Evolutionary conservation across 2,888 invertebrate species (phyloP), one percentile per base, ranked within the genome.

Genomic region (Latrodectus elegans): DNA sequence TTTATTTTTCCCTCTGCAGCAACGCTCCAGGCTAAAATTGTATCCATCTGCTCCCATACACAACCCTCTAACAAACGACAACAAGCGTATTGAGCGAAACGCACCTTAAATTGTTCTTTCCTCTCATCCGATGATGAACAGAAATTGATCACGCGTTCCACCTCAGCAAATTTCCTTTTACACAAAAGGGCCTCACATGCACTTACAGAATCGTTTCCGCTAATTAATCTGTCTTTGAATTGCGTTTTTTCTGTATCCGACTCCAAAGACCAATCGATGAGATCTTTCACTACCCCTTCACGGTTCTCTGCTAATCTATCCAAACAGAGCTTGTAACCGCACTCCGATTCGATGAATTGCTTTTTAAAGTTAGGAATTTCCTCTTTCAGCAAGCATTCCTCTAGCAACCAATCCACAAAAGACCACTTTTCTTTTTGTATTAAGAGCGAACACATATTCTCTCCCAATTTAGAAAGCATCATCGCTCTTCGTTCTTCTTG

Each of bases 341-440:
- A 14, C 17, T 15, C 0, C 6, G 67, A 67, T 4, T 4, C 3
- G 17, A 67, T 17, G 4, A 67, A 67, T n/a, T n/a, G 67, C 22
- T 17, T 3, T 17, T 67, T 67, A 17, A 67, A 67, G n/a, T 22
- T 15, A 67, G 17, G 14, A 67, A 67, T 67, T 67, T 67, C 17
- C 15, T 67, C 67, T n/a, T 17, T 17, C 67, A 22, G n/a, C 17
- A 67, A 10, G 17, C 67, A 67, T 67, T 67, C 67, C 67, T 67
- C 17, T 22, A 67, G 67, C 15, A 67, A n/a, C 67, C 67, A 67
- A n/a, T n/a, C 22, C n/a, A n/a, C 11, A 67, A 67, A 67, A 14
- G 67, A 67, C 67, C 67, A 67, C 67, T n/a, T 67, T 15, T 67
- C 67, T 67, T n/a, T 4, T n/a, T n/a, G 67, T 4, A 67, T 67